Conservation (phyloP, 1,140 invertebrate species). For the Leptinotarsa defecta region DNA sequence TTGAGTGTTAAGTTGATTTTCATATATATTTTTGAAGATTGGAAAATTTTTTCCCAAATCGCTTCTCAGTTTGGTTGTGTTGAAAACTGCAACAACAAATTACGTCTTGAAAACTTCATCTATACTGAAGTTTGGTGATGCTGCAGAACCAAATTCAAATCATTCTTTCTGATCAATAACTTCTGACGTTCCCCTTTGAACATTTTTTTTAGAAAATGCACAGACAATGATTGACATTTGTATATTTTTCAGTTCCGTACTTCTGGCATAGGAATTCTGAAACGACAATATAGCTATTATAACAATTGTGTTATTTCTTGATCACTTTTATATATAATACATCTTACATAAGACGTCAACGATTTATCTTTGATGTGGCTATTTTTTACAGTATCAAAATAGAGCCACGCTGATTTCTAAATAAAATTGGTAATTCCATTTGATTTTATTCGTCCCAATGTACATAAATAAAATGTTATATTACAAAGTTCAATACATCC, state of each 20-base stretch:
- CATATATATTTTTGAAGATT: no score
- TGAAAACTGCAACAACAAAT: no score
- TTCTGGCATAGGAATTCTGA: background rate
- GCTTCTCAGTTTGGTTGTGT: no score
- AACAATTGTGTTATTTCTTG: background rate
- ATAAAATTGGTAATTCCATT: conserved; percentile 27
- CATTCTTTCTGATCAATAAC: no score
- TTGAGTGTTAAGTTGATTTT: no score
- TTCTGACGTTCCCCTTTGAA: no score
- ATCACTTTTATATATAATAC: conserved; percentile 16
- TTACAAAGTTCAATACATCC: conserved; percentile 27
- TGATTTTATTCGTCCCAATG: conserved; percentile 25
- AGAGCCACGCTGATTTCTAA: conserved; percentile 31
- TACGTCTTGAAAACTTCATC: no score
- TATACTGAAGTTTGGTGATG: no score
- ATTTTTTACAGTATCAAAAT: conserved; percentile 33
- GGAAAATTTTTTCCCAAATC: no score
- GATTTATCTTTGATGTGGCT: conserved; percentile 31
- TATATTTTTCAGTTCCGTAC: background rate
- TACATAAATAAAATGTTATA: conserved; percentile 29
- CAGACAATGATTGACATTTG: background rate
- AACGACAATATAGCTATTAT: background rate
- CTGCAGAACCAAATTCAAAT: no score
- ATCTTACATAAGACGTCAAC: conserved; percentile 26
- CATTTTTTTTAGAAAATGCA: background rate